Conservation (phyloP, 2,888 invertebrate species). For the Halictus quadricinctus region DNA sequence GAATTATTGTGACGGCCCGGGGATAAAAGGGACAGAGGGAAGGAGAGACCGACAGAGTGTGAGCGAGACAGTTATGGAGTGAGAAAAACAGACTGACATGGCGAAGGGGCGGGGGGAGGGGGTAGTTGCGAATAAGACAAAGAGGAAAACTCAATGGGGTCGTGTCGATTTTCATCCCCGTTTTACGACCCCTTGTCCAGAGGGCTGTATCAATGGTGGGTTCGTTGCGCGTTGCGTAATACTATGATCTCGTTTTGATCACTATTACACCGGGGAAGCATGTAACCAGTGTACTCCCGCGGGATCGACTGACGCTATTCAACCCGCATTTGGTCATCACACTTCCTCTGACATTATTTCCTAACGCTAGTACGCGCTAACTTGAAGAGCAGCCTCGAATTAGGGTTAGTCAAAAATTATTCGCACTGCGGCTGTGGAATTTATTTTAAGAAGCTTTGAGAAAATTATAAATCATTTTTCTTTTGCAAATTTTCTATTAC, state of each 20-base stretch:
- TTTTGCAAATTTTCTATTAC: no score
- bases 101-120: constrained; percentile 3
- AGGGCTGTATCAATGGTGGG: constrained; percentile 38
- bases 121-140: not conserved
- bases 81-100: not conserved
- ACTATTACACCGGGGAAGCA: constrained; percentile 14
- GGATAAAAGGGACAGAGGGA: constrained; percentile 36
- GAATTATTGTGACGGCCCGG: constrained; percentile 61
- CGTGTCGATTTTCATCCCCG: constrained; percentile 51
- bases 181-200: constrained; percentile 23
- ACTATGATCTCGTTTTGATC: constrained; percentile 41
- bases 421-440: no score
- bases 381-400: no score
- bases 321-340: not conserved
- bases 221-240: constrained; percentile 36
- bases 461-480: no score
- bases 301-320: not conserved
- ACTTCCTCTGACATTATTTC: not conserved
- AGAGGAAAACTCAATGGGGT: constrained; percentile 37
- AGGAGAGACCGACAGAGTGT: not conserved
- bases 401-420: no score
- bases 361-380: not conserved
- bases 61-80: not conserved
- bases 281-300: constrained; percentile 30
- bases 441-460: no score